A percentile compares a stretch with the other conserved stretches of the same genome.
phyloP scores from a whole-genome alignment of 1,140 invertebrate species.

The Aphidius ervi region DNA sequence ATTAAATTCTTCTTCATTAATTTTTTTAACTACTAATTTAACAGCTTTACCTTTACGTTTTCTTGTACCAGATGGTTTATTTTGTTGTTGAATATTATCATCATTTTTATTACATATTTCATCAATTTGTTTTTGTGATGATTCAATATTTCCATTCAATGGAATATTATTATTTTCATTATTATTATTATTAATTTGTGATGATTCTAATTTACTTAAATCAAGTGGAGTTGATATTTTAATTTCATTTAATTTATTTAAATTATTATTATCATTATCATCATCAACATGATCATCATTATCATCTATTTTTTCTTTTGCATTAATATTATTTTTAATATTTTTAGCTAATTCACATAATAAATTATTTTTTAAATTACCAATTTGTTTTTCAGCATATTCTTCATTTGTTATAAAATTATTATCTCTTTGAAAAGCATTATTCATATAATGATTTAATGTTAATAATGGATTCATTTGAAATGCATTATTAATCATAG shows the following conservation, averaged over 20 bases:
- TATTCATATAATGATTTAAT: too few relatives aligned
- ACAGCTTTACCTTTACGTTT: constrained; percentile 76
- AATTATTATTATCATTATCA: too few relatives aligned
- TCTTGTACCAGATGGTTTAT: constrained; percentile 53
- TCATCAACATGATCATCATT: neutral
- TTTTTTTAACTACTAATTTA: constrained; percentile 59
- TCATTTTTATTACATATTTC: constrained; percentile 31
- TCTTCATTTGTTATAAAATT: too few relatives aligned
- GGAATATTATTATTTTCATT: neutral
- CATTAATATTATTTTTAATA: too few relatives aligned
- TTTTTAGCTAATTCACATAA: too few relatives aligned
- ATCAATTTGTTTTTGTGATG: constrained; percentile 31
- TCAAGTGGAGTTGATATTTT: constrained; percentile 48
- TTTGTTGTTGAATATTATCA: constrained; percentile 22
- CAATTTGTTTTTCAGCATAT: too few relatives aligned
- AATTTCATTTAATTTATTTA: too few relatives aligned
- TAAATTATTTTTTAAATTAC: too few relatives aligned
- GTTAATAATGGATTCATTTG: too few relatives aligned
- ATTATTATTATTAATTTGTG: constrained; percentile 10
- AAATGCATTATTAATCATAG: too few relatives aligned
- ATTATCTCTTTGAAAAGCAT: too few relatives aligned
- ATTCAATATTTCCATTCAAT: constrained; percentile 26
- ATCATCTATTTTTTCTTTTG: too few relatives aligned
- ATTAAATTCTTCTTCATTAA: constrained; percentile 48
- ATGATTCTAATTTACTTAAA: constrained; percentile 49